phyloP scores from a whole-genome alignment of 2,797 vertebrate genomes.

The Diplodus puntazzo region DNA sequence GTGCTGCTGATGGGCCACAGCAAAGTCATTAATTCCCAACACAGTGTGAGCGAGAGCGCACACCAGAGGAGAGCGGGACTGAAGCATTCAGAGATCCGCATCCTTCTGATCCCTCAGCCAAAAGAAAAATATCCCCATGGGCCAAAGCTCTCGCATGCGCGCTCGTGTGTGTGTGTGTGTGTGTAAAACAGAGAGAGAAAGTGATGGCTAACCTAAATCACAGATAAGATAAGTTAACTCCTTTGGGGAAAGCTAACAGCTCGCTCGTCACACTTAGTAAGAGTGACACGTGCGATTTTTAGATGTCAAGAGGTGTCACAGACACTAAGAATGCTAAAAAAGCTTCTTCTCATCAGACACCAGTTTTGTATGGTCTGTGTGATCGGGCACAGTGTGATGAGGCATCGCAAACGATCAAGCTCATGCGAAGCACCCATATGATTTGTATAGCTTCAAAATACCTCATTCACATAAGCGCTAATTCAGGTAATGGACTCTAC shows the following conservation, averaged over 20 bases:
- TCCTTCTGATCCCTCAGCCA: conserved; percentile 80
- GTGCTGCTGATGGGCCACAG: conserved; percentile 75
- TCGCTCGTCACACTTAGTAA: conserved; percentile 66
- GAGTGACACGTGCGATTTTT: conserved; percentile 56
- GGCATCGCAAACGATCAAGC: neutral
- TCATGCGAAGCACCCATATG: neutral
- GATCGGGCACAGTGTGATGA: neutral
- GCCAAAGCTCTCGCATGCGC: conserved; percentile 58
- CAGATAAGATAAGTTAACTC: conserved; percentile 62
- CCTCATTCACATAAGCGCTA: neutral
- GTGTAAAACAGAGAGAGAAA: conserved; percentile 31
- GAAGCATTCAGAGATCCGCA: conserved; percentile 76
- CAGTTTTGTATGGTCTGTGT: conserved; percentile 17
- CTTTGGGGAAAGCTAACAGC: conserved; percentile 61
- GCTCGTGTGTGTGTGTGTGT: conserved; percentile 16
- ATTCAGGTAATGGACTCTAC: neutral
- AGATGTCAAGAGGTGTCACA: conserved; percentile 56
- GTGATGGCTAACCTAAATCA: conserved; percentile 64
- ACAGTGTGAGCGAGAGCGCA: conserved; percentile 69
- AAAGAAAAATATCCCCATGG: conserved; percentile 78
- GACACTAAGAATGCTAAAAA: conserved; percentile 54
- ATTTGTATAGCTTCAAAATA: conserved; percentile 6
- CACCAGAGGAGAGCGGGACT: conserved; percentile 71
- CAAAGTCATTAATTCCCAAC: conserved; percentile 80
- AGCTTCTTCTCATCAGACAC: conserved; percentile 20